Percentiles rank a stretch among this genome's conserved stretches.
phyloP scores from a whole-genome alignment of 2,113 vertebrate species.

The Epinephelus moara region DNA sequence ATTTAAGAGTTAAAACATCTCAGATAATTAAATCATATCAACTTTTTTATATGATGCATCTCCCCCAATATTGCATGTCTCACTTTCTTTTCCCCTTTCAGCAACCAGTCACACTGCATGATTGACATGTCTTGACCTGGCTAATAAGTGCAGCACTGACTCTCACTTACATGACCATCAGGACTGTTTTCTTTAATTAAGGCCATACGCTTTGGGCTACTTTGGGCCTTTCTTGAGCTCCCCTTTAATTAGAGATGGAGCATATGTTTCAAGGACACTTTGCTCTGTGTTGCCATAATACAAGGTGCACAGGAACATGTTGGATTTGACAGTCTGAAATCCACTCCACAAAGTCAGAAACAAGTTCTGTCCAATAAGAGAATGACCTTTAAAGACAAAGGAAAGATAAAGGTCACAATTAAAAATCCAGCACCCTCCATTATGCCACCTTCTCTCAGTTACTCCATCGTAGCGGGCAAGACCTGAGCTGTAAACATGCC shows the following conservation, averaged over 20 bases:
- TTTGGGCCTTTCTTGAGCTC: slow-evolving; percentile 17
- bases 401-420: slow-evolving; percentile 57
- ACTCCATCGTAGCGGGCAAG: background rate
- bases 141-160: slow-evolving; percentile 14
- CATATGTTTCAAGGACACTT: slow-evolving; percentile 72
- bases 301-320: slow-evolving; percentile 24
- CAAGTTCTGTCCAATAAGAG: slow-evolving; percentile 34
- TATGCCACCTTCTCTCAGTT: background rate
- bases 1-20: background rate
- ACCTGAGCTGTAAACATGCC: background rate
- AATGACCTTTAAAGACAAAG: slow-evolving; percentile 60
- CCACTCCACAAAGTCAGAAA: slow-evolving; percentile 36
- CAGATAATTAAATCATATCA: too few relatives aligned
- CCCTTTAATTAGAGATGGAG: slow-evolving; percentile 54
- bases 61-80: background rate
- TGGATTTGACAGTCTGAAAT: slow-evolving; percentile 49
- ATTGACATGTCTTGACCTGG: slow-evolving; percentile 5
- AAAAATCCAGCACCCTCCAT: slow-evolving; percentile 26
- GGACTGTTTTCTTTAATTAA: slow-evolving; percentile 21
- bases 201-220: slow-evolving; percentile 10
- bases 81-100: background rate
- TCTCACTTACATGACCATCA: slow-evolving; percentile 4
- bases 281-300: slow-evolving; percentile 31
- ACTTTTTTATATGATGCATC: background rate
- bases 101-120: background rate